A percentile compares a stretch with the other conserved stretches of the same genome.
phyloP scores from a whole-genome alignment of 2,113 vertebrate genomes.

The Dryoscopus gambensis region DNA sequence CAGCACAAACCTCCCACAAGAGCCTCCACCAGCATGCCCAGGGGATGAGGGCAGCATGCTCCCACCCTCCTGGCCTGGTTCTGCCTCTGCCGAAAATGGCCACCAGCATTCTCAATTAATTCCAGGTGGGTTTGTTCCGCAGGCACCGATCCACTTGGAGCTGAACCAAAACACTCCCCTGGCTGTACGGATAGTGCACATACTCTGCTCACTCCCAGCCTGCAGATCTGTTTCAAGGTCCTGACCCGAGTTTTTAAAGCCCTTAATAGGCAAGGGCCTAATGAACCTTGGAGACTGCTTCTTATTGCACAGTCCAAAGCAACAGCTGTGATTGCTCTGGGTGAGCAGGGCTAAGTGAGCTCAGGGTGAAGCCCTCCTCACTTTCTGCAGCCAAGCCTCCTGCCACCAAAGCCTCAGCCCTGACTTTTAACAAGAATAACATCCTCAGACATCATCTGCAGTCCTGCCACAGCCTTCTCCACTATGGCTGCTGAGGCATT shows the following conservation, averaged over 20 bases:
- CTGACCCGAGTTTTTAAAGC: slow-evolving; percentile 42
- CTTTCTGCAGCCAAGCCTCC: neutral
- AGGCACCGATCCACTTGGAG: neutral
- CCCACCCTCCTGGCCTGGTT: neutral
- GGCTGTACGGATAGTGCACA: neutral
- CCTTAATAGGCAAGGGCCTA: slow-evolving; percentile 29
- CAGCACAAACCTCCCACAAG: neutral
- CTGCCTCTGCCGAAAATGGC: neutral
- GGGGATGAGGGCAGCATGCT: neutral
- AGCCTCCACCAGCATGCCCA: neutral
- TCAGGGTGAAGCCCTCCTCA: neutral
- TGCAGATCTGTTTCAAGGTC: slow-evolving; percentile 55
- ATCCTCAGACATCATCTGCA: neutral
- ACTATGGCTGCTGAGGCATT: neutral
- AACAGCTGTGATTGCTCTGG: slow-evolving; percentile 17
- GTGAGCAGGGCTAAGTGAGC: neutral
- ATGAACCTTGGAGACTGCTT: slow-evolving; percentile 34
- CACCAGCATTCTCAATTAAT: neutral
- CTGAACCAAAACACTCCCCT: neutral
- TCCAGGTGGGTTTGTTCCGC: slow-evolving; percentile 4
- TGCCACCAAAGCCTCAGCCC: neutral
- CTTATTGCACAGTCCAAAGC: neutral
- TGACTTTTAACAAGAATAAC: neutral
- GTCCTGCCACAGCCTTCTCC: neutral
- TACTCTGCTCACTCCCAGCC: neutral